Conservation (phyloP, 2,797 vertebrate genomes). For the Rhinogobio ventralis region DNA sequence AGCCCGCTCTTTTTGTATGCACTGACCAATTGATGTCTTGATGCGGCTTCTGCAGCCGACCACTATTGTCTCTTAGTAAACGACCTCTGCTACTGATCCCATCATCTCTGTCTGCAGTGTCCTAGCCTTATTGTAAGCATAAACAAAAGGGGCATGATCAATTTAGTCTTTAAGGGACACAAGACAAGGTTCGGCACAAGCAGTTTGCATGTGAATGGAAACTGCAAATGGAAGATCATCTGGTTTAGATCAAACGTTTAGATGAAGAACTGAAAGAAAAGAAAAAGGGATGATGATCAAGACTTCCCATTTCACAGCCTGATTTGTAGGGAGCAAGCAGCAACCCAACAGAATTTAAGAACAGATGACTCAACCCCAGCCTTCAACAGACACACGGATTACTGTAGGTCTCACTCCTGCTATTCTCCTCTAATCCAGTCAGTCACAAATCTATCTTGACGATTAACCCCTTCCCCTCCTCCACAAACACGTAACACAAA, state of each 20-base stretch:
- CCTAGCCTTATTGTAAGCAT: constrained; percentile 32
- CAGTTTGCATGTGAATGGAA: background rate
- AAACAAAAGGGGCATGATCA: constrained; percentile 48
- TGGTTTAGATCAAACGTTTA: background rate
- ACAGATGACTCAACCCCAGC: constrained; percentile 28
- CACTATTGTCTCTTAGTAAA: constrained; percentile 42
- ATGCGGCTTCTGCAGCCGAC: constrained; percentile 61
- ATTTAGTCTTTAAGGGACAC: constrained; percentile 14
- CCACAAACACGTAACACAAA: constrained; percentile 62
- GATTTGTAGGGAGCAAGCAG: background rate
- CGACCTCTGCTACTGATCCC: constrained; percentile 42
- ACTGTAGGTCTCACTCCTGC: constrained; percentile 67
- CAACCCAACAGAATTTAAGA: constrained; percentile 9
- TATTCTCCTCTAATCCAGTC: constrained; percentile 74
- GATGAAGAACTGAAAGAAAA: background rate
- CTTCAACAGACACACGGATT: constrained; percentile 64
- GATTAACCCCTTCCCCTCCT: constrained; percentile 72
- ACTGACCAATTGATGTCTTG: constrained; percentile 39
- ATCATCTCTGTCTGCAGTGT: constrained; percentile 49
- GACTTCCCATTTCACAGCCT: background rate
- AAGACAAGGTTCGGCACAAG: background rate
- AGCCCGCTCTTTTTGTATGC: background rate
- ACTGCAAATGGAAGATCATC: background rate
- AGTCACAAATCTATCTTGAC: constrained; percentile 73
- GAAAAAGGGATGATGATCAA: background rate